Base-by-base conservation (phyloP, 2,888 invertebrate species). In the Thymelicus lineola region DNA sequence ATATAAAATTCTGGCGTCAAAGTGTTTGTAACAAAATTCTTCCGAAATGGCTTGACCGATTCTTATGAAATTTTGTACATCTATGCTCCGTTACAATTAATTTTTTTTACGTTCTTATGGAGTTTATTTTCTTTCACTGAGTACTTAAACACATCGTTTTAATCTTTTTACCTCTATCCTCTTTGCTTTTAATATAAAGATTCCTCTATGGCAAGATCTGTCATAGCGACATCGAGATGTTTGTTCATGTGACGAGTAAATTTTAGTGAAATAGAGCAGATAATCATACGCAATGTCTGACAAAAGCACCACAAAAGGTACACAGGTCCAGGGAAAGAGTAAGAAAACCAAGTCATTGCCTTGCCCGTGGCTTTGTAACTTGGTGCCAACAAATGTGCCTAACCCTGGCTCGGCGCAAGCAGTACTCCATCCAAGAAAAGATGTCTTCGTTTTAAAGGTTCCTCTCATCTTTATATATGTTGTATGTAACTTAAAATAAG, bases 361-460 rank as follows among this genome's bases (percentile, higher is more conserved):
- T 1, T 89, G 89, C 28, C 87, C 86, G 0, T 85, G 85, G 84
- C 72, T 83, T 0, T 91, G 91, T 71, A 80, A 85, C 50, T 65
- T 81, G 20, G 83, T 92, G 0, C 90, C 91, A 0, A 79, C 75
- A 1, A 89, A 90, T 70, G 87, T 91, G 0, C 91, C 89, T 0
- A 72, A 63, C 0, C 89, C 91, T 0, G 84, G 76, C 0, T 72
- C 76, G 0, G 83, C 89, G 0, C 94, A 94, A 38, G 78, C 86
- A 46, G 82, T 94, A 2, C 81, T 94, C 6, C 95, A 96, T 82
- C 95, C 95, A 0, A 91, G 94, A 20, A 95, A 95, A 80, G 95
- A 96, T 77, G 93, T 95, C 0, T 96, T 96, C 75, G 90, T 96
- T 17, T 82, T 96, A 45, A 94, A 95, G 81, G 96, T 89, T 78